Base-by-base conservation (phyloP, 2,797 vertebrate genomes). In the Dermochelys coriacea region DNA sequence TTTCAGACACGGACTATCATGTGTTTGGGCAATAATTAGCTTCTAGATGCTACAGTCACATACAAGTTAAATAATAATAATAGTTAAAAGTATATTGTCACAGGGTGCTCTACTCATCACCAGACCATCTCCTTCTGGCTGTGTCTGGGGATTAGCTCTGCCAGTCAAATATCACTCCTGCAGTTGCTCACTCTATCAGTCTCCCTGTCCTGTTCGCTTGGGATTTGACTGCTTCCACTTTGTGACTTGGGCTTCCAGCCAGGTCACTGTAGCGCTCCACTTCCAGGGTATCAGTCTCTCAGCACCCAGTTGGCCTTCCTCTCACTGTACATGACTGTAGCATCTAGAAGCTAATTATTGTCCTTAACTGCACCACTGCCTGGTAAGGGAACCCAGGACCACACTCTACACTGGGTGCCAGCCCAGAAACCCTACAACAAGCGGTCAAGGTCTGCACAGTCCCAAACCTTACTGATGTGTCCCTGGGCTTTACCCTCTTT, bases 41-140 rank as follows among this genome's bases (percentile, higher is more conserved):
- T 74, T 74, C 71, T 41, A 71, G 21, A 16, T 71, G 71, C 71
- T 74, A 74, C 37, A 14, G 68, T 10, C 37, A 74, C 41, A 37
- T 41, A 74, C 59, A 61, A 61, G 31, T 61, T 34, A 61, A 34
- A 61, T 31, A 61, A 81, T 5, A 57, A 93, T 92, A 94, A 86
- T 88, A 88, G 50, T 84, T 96, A 89, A n/a, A 25, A 93, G 25
- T 81, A 4, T 15, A 88, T 93, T 94, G 84, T 52, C 81, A 92
- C 47, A 15, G 15, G 10, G 57, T 34, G 16, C 18, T 61, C 85
- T 87, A 47, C 25, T 74, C 88, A 11, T 18, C 18, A 37, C n/a
- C 4, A 15, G n/a, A 68, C n/a, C 3, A 2, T 10, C 19, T 23
- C 34, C 10, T 37, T 71, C 64, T 71, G 37, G 37, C n/a, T 23